Base-by-base conservation (phyloP, 2,888 invertebrate genomes). In the Epistrophe eligans region DNA sequence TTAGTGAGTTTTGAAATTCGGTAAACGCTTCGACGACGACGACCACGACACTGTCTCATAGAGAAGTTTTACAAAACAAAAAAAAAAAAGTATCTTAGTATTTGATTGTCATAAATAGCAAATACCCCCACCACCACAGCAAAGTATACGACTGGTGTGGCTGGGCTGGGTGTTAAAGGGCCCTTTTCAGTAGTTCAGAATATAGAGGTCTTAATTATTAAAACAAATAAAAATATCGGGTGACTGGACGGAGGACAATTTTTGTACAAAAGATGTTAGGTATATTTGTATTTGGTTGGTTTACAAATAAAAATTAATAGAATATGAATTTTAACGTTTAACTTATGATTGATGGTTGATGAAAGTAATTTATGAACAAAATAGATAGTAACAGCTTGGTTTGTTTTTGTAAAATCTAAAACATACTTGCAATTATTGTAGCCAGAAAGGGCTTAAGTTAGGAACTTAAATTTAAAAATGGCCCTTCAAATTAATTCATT, bases 1-100 rank as follows among this genome's bases (percentile, higher is more conserved):
- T 88, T 88, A 88, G 67, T 67, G 73, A 57, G 76, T 88, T 88
- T 88, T n/a, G 77, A 84, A 88, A 88, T 88, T 88, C 80, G 88
- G 88, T 84, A 82, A 88, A 79, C 77, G 79, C 80, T 79, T 70
- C 79, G 55, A 73, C 72, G 55, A 73, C 55, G 15, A 55, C 15
- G 24, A 55, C 52, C 8, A 55, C 15, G 24, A 55, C 52, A n/a
- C n/a, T n/a, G 13, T 28, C 52, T 70, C 72, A 40, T 79, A 77
- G 32, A 43, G 2, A 43, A 5, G 11, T 45, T 35, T 35, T 8
- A 35, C 7, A n/a, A n/a, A n/a, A 24, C 35, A 64, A 32, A 48
- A 70, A 72, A 73, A 77, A 77, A 80, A 60, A 58, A 35, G 38
- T 62, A 40, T 70, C 70, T 40, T 48, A 79, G 79, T 82, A 67